Evolutionary conservation across 2,888 invertebrate genomes (phyloP), one percentile per base, ranked within the genome.

Genomic region (Electrophaes corylata): DNA sequence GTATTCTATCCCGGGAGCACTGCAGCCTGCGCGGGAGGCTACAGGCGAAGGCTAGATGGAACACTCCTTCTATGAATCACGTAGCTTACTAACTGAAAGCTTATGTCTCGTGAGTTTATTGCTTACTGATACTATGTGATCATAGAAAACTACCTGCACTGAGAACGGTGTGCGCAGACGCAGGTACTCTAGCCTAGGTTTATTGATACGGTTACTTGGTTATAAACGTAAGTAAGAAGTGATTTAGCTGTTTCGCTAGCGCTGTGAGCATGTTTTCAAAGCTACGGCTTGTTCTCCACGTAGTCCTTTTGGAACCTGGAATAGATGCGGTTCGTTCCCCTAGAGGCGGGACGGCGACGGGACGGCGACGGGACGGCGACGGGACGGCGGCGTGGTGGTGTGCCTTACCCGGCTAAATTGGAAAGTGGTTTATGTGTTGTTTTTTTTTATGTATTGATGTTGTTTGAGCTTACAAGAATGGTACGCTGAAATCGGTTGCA

Each of bases 341-440:
- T 5, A 20, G 33, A 14, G 4, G 35, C 35, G 12, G 5, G 35
- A 6, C 26, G 37, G 16, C 16, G 37, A 3, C 31, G 31, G 20
- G 45, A 16, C 19, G 20, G 31, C 12, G 39, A 20, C 8, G 49
- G 41, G 44, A 16, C 39, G 31, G 31, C 6, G 11, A 12, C n/a
- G 51, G 26, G 50, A 14, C 16, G 26, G 14, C 11, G 31, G 33
- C 14, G 20, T 16, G 23, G 18, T n/a, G 26, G 16, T 8, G 29
- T 12, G 4, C 33, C n/a, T 33, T 12, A 4, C n/a, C 2, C 2
- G n/a, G n/a, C 51, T 8, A 51, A 51, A 51, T 51, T 44, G 43
- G 51, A 51, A 51, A 51, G 35, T 51, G 33, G 4, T 51, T 51
- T 51, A 51, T 51, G 50, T 50, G 43, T 35, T 51, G 43, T 23